These are phyloP conservation scores for Sporophila hypoxantha DNA, from an alignment of 2,113 vertebrate species.

Conservation along the genomic window DNA sequence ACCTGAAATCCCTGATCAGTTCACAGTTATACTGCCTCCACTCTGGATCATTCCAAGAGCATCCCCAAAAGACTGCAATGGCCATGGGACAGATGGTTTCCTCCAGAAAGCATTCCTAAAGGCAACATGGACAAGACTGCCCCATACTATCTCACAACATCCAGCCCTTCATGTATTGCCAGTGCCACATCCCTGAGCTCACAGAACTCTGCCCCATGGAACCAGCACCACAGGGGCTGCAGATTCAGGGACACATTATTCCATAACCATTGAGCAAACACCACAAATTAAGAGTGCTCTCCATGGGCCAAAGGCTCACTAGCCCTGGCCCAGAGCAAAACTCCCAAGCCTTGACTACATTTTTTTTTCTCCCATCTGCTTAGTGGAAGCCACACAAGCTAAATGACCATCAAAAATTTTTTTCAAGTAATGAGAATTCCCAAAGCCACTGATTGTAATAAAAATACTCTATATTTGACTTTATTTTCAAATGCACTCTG, in stretches of 20 bases:
- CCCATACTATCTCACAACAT: rapidly evolving
- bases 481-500: background rate
- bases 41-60: background rate
- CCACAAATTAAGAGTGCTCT: background rate
- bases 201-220: background rate
- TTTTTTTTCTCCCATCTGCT: background rate
- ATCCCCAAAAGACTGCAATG: background rate
- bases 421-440: background rate
- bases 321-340: background rate
- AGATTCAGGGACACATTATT: rapidly evolving
- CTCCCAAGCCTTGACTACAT: background rate
- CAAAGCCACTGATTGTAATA: background rate
- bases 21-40: background rate
- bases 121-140: rapidly evolving
- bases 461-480: background rate
- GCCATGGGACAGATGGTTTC: background rate
- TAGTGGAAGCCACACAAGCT: background rate
- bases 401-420: background rate
- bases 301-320: background rate
- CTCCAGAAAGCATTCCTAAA: background rate
- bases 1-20: background rate
- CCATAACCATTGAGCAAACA: background rate
- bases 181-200: background rate
- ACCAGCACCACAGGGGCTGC: background rate
- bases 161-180: background rate